Base-by-base conservation (phyloP, 2,888 invertebrate species). In the Lissonota sp. region DNA sequence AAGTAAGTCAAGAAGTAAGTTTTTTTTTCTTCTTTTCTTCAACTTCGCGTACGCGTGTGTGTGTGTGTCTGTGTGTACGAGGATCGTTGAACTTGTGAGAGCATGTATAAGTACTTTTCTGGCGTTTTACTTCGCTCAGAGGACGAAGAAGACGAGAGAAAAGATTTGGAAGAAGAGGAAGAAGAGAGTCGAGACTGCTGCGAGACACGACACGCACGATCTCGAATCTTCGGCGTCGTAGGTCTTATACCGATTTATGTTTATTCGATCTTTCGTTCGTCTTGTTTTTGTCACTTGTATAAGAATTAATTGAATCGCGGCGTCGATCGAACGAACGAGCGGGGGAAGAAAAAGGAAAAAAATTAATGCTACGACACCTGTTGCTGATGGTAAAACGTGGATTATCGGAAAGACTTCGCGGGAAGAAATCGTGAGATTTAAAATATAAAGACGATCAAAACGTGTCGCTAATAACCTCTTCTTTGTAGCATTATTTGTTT, bases 1-100 rank as follows among this genome's bases (percentile, higher is more conserved):
- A 55, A 64, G 80, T n/a, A n/a, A n/a, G n/a, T n/a, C n/a, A n/a
- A n/a, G n/a, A n/a, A n/a, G n/a, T 73, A 70, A 82, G 79, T 77
- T 66, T 75, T 60, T 12, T 60, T 3, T 26, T 26, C 49, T 63
- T 62, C n/a, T 12, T 14, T n/a, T 44, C 44, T 44, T 10, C 6
- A 44, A 8, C 62, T 62, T 62, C 10, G 44, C 10, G 44, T 4
- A 10, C 37, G 57, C 57, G 57, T 57, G 57, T 57, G 57, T 26
- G 14, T 57, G 14, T 57, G 12, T 16, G n/a, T n/a, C n/a, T n/a
- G n/a, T n/a, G 58, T 60, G 42, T 12, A 16, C 40, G 60, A 66
- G 70, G 74, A 81, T 74, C 73, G 70, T 78, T 74, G 64, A 78
- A 81, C 77, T 64, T 49, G 6, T 26, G 14, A 51, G 63, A 44